phyloP scores from a whole-genome alignment of 2,797 vertebrate species.

The Zalophus californianus region DNA sequence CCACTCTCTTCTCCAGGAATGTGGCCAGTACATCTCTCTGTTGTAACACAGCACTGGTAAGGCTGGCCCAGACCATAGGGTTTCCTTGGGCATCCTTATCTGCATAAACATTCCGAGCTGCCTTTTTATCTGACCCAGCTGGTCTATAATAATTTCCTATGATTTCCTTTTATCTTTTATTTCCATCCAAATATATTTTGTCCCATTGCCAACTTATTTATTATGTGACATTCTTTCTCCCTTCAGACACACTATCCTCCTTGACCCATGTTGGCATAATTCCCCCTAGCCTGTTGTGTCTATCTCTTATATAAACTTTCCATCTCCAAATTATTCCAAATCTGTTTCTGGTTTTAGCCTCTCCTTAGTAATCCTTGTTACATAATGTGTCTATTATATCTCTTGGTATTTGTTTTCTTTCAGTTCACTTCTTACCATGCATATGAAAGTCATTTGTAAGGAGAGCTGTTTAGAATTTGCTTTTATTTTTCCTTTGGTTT shows the following conservation, averaged over 20 bases:
- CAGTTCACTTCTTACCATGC: constrained; percentile 72
- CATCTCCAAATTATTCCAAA: constrained; percentile 74
- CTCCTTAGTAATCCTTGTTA: constrained; percentile 76
- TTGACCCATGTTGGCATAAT: constrained; percentile 82
- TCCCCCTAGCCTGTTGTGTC: constrained; percentile 85
- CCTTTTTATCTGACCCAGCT: constrained; percentile 86
- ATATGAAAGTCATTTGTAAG: constrained; percentile 84
- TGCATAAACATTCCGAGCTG: constrained; percentile 73
- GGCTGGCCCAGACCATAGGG: not conserved
- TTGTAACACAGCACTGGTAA: not conserved
- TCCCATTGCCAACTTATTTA: constrained; percentile 83
- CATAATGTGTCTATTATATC: constrained; percentile 78
- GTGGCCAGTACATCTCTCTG: not conserved
- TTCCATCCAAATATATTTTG: constrained; percentile 85
- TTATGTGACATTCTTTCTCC: constrained; percentile 85
- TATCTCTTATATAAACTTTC: constrained; percentile 83
- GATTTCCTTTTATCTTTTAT: constrained; percentile 86
- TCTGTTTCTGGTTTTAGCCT: constrained; percentile 82
- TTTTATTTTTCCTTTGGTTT: constrained; percentile 70
- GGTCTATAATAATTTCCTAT: constrained; percentile 82
- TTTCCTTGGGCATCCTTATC: constrained; percentile 72
- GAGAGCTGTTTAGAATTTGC: constrained; percentile 78
- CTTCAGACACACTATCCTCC: constrained; percentile 87
- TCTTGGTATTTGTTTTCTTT: constrained; percentile 72
- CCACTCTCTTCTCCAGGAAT: not conserved